Base-by-base conservation (phyloP, 2,888 invertebrate genomes). In the Dione juno region DNA sequence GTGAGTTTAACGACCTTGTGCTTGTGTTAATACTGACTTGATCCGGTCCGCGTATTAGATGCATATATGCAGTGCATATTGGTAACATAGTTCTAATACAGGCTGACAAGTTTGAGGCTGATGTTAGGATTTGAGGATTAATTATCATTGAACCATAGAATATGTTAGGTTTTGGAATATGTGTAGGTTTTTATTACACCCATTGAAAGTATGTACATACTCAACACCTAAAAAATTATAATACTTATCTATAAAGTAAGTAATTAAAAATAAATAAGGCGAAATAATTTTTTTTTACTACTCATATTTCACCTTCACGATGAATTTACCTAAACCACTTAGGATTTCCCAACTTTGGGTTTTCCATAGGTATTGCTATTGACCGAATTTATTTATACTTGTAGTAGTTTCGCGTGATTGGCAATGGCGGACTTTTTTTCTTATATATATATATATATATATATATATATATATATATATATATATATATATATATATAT, bases 1-100 rank as follows among this genome's bases (percentile, higher is more conserved):
- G 78, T 79, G 78, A 79, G 79, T 79, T 79, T 75, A 79, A 77
- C 66, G 79, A 78, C 80, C 79, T 79, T 80, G 78, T 76, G 65
- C 52, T 78, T 80, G 78, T 76, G 66, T 50, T 41, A 43, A 70
- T 59, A 45, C 69, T 76, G 77, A 78, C 57, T 70, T 78, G 77
- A 78, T 76, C 76, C 76, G 76, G 77, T 75, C 75, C 69, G 58
- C 68, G 40, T 69, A 70, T 64, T 40, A 53, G 52, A 41, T 74
- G 72, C 71, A 75, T 73, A 69, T 72, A 73, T 72, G 73, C 72
- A 73, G 54, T 71, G 70, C 61, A 73, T 72, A 72, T 63, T 35
- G 48, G 69, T 70, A 70, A 68, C 69, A 59, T 41, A 66, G 43
- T 57, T 63, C 45, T 64, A 43, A 69, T 48, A 45, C 41, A 9